A percentile compares a stretch with the other conserved stretches of the same genome.
Conservation (phyloP, 2,888 invertebrate genomes). For the Pachymerium ferrugineum region DNA sequence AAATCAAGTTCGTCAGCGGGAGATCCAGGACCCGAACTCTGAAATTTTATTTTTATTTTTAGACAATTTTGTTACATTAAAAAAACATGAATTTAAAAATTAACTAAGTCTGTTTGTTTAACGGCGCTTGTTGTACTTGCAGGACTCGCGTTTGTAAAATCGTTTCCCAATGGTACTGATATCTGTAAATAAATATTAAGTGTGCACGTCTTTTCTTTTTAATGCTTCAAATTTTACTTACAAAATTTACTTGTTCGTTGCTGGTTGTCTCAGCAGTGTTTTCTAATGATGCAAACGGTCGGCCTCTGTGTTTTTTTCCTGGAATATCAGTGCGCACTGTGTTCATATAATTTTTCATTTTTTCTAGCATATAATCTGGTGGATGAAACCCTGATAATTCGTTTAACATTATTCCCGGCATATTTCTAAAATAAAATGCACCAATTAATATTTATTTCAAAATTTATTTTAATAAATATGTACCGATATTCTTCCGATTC, state of each 20-base stretch:
- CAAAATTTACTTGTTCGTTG: not conserved
- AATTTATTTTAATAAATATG: not conserved
- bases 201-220: not conserved
- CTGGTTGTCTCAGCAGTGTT: not conserved
- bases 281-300: conserved; percentile 35
- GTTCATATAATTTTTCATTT: conserved; percentile 63
- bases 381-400: conserved; percentile 70
- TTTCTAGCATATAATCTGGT: conserved; percentile 66
- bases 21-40: conserved; percentile 33
- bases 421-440: conserved; percentile 34
- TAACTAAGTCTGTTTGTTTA: conserved; percentile 19
- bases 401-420: conserved; percentile 45
- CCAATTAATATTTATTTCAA: not conserved
- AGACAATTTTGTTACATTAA: not conserved
- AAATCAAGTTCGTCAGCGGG: conserved; percentile 33
- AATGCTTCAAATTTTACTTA: not conserved
- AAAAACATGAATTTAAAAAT: not conserved
- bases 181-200: not conserved
- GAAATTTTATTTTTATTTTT: not conserved
- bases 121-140: not conserved
- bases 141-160: conserved; percentile 13
- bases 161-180: not conserved
- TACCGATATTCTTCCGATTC: conserved; percentile 63
- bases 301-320: conserved; percentile 37
- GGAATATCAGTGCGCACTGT: conserved; percentile 45